Conservation (phyloP, 2,797 vertebrate species). For the Otolemur crassicaudatus region DNA sequence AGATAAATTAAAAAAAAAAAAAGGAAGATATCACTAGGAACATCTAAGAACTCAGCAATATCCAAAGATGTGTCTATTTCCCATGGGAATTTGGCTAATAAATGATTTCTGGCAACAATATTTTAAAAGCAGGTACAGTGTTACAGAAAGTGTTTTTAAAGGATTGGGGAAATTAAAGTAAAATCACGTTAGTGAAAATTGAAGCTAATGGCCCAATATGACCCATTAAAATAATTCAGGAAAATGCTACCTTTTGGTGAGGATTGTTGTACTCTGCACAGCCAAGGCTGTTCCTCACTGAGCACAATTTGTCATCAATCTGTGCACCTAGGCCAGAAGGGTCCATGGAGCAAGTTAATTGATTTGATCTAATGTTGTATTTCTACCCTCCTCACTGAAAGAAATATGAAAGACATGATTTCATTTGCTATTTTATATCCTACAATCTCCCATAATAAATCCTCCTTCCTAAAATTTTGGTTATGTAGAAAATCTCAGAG, state of each 20-base stretch:
- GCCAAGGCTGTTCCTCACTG: accelerated
- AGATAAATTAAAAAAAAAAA: not conserved
- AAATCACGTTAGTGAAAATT: not conserved
- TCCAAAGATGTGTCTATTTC: constrained; percentile 42
- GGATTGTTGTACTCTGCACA: no score
- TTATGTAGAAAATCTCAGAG: not conserved
- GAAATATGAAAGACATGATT: not conserved
- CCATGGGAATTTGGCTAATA: not conserved
- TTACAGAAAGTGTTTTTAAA: not conserved
- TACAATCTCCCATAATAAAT: not conserved
- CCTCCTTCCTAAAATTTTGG: not conserved
- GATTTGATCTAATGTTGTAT: not conserved
- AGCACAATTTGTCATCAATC: not conserved
- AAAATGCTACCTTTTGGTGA: not conserved
- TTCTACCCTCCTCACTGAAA: not conserved
- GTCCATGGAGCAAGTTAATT: accelerated
- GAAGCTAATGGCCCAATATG: not conserved
- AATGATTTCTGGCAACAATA: not conserved
- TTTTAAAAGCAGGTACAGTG: constrained; percentile 45
- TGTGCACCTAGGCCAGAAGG: not conserved
- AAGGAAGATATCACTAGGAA: not conserved
- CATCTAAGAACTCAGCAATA: not conserved
- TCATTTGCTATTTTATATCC: not conserved
- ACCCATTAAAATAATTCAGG: not conserved
- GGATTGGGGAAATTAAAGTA: not conserved